phyloP scores from a whole-genome alignment of 2,113 vertebrate species.

The Tychaedon coryphoeus region DNA sequence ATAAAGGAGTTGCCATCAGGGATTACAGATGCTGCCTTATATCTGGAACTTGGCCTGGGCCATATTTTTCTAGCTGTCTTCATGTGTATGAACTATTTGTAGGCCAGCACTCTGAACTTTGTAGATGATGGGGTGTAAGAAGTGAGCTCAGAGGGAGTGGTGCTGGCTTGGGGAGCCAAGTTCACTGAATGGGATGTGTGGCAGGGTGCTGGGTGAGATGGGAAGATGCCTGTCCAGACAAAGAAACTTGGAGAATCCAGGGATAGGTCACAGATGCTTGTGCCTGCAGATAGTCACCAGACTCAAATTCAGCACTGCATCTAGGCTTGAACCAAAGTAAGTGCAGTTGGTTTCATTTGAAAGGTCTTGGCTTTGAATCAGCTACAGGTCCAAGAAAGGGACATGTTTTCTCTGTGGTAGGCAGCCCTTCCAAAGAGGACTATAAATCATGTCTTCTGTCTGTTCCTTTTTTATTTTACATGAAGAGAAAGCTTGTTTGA shows the following conservation, averaged over 20 bases:
- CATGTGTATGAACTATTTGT: accelerated
- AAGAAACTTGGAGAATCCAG: not conserved
- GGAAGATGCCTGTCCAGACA: not conserved
- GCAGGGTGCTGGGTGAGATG: not conserved
- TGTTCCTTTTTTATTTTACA: not conserved
- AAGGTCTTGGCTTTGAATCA: not conserved
- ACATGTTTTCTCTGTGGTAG: not conserved
- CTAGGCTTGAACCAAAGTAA: not conserved
- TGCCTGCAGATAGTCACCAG: not conserved
- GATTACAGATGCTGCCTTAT: not conserved
- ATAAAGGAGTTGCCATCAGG: not conserved
- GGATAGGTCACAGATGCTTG: not conserved
- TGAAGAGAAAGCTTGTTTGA: not conserved
- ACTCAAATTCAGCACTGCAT: not conserved
- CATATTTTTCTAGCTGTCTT: not conserved
- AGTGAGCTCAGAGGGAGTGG: not conserved
- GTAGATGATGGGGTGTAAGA: not conserved
- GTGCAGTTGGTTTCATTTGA: not conserved
- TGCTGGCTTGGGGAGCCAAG: not conserved
- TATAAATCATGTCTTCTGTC: not conserved
- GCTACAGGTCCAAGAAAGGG: not conserved
- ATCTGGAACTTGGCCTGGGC: not conserved
- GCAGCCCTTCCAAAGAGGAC: not conserved
- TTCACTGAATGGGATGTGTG: accelerated
- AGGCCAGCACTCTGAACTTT: not conserved